Evolutionary conservation across 2,888 invertebrate genomes (phyloP).

Genomic region (Rotaria magnacalcarata): DNA sequence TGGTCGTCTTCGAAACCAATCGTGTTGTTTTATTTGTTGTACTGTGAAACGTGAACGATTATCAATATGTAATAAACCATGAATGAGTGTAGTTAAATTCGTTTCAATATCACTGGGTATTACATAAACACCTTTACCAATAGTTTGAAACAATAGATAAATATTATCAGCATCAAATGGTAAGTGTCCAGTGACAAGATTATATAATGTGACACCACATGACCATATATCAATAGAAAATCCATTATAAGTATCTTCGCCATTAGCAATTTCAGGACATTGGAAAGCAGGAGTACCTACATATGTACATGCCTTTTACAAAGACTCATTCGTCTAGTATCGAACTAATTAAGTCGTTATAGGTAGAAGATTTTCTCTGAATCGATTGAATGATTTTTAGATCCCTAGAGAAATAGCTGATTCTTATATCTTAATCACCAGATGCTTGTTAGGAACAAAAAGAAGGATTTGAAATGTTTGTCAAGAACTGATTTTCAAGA

Average conservation of each 20-base stretch:
- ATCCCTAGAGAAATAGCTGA: too few species aligned
- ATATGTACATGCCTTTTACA: not conserved
- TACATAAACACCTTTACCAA: conserved; percentile 31
- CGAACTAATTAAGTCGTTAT: too few species aligned
- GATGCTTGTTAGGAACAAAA: too few species aligned
- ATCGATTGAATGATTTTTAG: not conserved
- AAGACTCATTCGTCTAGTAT: too few species aligned
- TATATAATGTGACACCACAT: conserved; percentile 42
- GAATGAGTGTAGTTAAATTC: conserved; percentile 19
- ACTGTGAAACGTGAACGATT: conserved; percentile 35
- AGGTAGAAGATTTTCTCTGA: too few species aligned
- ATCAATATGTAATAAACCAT: conserved; percentile 39
- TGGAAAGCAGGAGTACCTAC: conserved; percentile 44
- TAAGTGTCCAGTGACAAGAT: conserved; percentile 38
- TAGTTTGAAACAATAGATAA: conserved; percentile 43
- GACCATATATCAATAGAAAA: conserved; percentile 44
- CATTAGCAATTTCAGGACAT: conserved; percentile 46
- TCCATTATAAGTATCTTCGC: conserved; percentile 22
- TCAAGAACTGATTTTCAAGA: too few species aligned
- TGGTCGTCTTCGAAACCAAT: conserved; percentile 43
- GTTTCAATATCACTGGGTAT: conserved; percentile 37
- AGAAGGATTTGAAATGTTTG: too few species aligned
- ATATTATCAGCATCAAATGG: conserved; percentile 44
- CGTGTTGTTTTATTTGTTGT: conserved; percentile 38
- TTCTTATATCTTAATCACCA: too few species aligned